Percentiles rank a stretch among this genome's conserved stretches.
phyloP scores from a whole-genome alignment of 2,888 invertebrate species.

The Hydroisotoma schaefferi region DNA sequence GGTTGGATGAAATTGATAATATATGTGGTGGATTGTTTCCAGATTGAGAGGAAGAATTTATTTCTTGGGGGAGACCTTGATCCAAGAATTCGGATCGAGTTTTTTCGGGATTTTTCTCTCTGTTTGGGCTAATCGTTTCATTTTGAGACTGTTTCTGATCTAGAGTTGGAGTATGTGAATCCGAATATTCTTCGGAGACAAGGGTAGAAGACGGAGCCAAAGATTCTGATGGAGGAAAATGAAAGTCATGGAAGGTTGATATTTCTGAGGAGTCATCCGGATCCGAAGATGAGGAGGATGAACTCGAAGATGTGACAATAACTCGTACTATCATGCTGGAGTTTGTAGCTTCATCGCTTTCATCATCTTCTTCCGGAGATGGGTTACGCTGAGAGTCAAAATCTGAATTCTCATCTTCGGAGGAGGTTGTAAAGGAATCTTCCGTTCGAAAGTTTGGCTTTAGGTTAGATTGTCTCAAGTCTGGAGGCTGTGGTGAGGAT shows the following conservation, averaged over 20 bases:
- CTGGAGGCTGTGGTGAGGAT: conserved; percentile 1
- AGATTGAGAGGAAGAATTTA: too few species aligned
- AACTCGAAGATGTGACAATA: conserved; percentile 36
- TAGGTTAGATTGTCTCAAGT: too few species aligned
- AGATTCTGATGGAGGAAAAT: conserved; percentile 9
- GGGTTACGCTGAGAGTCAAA: conserved; percentile 4
- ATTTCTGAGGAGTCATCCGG: background rate
- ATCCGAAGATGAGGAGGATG: conserved; percentile 14
- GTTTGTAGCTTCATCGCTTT: background rate
- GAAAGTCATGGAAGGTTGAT: conserved; percentile 12
- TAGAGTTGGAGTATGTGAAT: background rate
- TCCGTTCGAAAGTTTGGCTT: too few species aligned
- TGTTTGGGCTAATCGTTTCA: too few species aligned
- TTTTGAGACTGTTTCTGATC: too few species aligned
- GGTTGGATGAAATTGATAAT: too few species aligned
- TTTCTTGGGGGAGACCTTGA: too few species aligned
- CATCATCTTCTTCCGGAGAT: background rate
- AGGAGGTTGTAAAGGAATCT: too few species aligned
- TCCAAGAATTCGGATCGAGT: too few species aligned
- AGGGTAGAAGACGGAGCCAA: background rate
- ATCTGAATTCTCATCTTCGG: background rate
- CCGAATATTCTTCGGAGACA: background rate
- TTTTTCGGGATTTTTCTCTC: too few species aligned
- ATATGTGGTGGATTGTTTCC: too few species aligned
- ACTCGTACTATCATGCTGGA: conserved; percentile 45